Percentiles rank a stretch among this genome's conserved stretches.
These are phyloP conservation scores for Lepisosteus osseus DNA, from an alignment of 2,113 vertebrate genomes.

Conservation along the genomic window DNA sequence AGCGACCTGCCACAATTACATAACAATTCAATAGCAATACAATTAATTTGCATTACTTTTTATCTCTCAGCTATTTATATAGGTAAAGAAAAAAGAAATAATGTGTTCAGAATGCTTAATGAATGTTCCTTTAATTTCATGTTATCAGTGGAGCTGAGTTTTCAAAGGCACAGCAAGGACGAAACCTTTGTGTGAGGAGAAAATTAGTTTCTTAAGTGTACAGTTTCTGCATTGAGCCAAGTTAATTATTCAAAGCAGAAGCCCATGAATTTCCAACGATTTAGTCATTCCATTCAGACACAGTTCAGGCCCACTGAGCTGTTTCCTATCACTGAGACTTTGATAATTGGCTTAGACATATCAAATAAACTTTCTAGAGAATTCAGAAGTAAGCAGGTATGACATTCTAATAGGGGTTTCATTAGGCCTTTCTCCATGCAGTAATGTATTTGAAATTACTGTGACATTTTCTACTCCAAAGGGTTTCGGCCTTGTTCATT, in stretches of 20 bases:
- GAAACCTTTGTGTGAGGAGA: constrained; percentile 65
- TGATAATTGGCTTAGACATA: constrained; percentile 83
- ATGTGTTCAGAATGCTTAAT: constrained; percentile 13
- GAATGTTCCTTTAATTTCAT: constrained; percentile 31
- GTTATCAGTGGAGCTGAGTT: constrained; percentile 56
- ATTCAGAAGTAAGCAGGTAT: constrained; percentile 83
- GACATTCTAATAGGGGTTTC: constrained; percentile 85
- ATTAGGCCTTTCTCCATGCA: constrained; percentile 71
- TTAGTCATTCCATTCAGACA: constrained; percentile 72
- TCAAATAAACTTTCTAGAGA: constrained; percentile 83
- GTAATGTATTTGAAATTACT: constrained; percentile 80
- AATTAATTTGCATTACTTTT: neutral
- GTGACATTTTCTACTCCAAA: constrained; percentile 82
- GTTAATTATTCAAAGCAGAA: constrained; percentile 82
- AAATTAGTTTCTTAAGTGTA: constrained; percentile 68
- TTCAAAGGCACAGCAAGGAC: constrained; percentile 79
- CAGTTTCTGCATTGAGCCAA: constrained; percentile 66
- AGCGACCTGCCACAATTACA: neutral
- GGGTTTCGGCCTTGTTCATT: constrained; percentile 62
- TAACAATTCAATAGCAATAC: neutral
- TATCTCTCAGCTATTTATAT: neutral
- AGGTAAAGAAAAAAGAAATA: neutral
- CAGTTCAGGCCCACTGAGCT: constrained; percentile 68
- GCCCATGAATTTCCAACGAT: constrained; percentile 69
- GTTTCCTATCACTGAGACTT: constrained; percentile 80